Evolutionary conservation across 2,113 vertebrate genomes (phyloP).

Genomic region (Acrocephalus kingi): DNA sequence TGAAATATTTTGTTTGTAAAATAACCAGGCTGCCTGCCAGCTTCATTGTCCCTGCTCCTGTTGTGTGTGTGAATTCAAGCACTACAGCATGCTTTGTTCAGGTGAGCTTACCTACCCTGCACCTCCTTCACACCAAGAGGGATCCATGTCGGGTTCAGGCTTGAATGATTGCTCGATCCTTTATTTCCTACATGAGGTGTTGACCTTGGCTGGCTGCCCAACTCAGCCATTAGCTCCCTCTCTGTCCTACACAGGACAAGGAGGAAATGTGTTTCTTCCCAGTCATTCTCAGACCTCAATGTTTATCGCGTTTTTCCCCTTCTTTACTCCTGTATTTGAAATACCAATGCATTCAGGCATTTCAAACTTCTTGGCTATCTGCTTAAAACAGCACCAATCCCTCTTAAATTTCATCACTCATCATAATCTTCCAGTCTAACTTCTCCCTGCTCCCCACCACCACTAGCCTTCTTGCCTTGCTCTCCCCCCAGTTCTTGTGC

Average conservation of each 20-base stretch:
- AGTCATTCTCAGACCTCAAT: neutral
- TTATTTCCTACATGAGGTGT: fast-evolving
- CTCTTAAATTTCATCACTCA: neutral
- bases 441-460: neutral
- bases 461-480: neutral
- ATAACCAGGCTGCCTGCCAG: neutral
- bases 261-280: neutral
- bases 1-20: neutral
- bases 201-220: neutral
- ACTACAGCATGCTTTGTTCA: fast-evolving
- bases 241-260: neutral
- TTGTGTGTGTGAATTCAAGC: neutral
- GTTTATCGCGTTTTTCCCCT: neutral
- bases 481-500: fast-evolving
- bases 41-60: neutral
- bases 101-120: neutral
- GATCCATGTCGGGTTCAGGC: neutral
- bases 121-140: neutral
- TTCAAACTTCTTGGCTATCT: neutral
- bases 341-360: neutral
- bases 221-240: fast-evolving
- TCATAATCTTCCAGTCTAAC: neutral
- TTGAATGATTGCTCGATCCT: neutral
- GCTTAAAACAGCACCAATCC: neutral
- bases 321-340: neutral